Evolutionary conservation across 2,888 invertebrate species (phyloP).

Genomic region (Odontocolon sp.): DNA sequence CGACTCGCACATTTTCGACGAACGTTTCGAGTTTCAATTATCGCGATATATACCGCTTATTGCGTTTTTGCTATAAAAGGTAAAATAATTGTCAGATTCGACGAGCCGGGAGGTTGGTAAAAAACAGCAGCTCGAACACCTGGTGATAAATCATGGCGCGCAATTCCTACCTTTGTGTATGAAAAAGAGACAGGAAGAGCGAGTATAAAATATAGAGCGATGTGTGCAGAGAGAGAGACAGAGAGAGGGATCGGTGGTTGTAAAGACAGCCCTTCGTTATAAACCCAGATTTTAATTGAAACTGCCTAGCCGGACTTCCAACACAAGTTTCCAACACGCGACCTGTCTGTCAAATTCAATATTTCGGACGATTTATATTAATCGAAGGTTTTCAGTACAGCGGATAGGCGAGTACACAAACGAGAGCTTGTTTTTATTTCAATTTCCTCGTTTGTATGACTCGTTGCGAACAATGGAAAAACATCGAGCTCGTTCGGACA

Average conservation of each 20-base stretch:
- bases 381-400: constrained; percentile 20
- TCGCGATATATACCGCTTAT: too few species aligned
- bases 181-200: background rate
- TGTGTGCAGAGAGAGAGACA: background rate
- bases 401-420: background rate
- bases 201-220: background rate
- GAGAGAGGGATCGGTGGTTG: background rate
- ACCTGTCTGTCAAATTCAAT: constrained; percentile 30
- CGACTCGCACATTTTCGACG: too few species aligned
- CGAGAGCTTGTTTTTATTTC: constrained; percentile 30
- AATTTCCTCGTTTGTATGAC: constrained; percentile 8
- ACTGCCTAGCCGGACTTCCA: constrained; percentile 23
- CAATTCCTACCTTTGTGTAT: constrained; percentile 18
- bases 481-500: constrained; percentile 9
- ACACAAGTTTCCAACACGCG: constrained; percentile 12
- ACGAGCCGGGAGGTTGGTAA: background rate
- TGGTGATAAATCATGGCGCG: constrained; percentile 27
- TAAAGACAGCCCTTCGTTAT: background rate
- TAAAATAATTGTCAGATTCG: constrained; percentile 26
- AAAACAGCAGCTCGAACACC: constrained; percentile 24
- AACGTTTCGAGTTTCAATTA: too few species aligned
- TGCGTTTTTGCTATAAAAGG: constrained; percentile 20
- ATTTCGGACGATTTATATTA: constrained; percentile 49
- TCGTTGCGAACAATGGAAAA: background rate
- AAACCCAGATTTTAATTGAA: constrained; percentile 47